Evolutionary conservation across 2,797 vertebrate genomes (phyloP), one percentile per base, ranked within the genome.

Genomic region (Chelonia mydas): DNA sequence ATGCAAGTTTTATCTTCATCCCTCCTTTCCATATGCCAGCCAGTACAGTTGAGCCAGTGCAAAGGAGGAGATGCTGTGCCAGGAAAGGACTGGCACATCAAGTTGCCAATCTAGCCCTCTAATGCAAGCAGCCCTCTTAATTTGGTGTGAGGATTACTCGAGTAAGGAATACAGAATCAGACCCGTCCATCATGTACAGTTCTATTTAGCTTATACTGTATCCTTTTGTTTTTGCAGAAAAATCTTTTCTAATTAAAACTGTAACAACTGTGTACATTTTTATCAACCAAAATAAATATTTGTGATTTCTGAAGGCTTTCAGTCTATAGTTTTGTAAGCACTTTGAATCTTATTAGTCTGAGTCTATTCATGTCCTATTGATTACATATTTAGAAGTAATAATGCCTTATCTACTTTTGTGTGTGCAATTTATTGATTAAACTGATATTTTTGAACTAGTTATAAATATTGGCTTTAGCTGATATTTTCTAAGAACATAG

Each of bases 281-380:
- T 50, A 51, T 94, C 85, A 87, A 84, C 80, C 92, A 89, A 78
- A 77, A 87, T 91, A 55, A 91, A 95, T 91, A 91, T 95, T 85
- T 89, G 92, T 49, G 28, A 31, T 50, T 55, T 45, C 12, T 31
- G 23, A 28, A 27, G 51, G 57, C 76, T 91, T 93, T 90, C 91
- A 91, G 49, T 80, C 47, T 83, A 86, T 91, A 89, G 84, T 88
- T 88, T 93, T 59, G 57, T 61, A 54, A 37, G 83, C 81, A 50
- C 59, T 87, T 89, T 92, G 74, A 93, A 41, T 94, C 61, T 61
- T 21, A 31, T 15, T 33, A 61, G 59, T 33, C 31, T 61, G 54
- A 55, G 55, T 27, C 79, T 45, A 15, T 86, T 77, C 76, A 80
- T 85, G 59, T 61, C 88, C 28, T 90, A 72, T 68, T 83, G 55